These are phyloP conservation scores for Nephrotoma guestfalica DNA, from an alignment of 2,888 invertebrate genomes.

Conservation along the genomic window DNA sequence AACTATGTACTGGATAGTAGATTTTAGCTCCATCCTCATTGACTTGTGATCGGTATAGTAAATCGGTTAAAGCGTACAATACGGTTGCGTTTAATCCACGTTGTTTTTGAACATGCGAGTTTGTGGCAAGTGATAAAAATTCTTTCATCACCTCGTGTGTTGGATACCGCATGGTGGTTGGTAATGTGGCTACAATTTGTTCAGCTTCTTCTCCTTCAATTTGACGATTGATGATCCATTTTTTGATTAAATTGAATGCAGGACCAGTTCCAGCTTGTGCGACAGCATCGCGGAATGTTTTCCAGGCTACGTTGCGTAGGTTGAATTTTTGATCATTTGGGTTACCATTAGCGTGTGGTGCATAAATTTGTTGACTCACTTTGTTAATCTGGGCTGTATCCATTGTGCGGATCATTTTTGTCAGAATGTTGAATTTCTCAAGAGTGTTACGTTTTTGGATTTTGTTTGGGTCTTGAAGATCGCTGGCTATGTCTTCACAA, in stretches of 20 bases:
- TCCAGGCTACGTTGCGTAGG: constrained; percentile 31
- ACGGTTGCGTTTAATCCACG: constrained; percentile 39
- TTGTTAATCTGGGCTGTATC: constrained; percentile 42
- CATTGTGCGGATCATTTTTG: constrained; percentile 44
- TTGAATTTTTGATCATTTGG: not conserved
- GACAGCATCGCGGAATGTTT: constrained; percentile 47
- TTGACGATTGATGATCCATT: constrained; percentile 42
- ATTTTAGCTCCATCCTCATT: constrained; percentile 40
- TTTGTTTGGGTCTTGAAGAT: constrained; percentile 40
- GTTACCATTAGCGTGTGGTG: not conserved
- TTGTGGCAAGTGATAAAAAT: constrained; percentile 33
- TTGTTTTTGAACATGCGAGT: constrained; percentile 38
- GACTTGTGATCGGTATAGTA: constrained; percentile 45
- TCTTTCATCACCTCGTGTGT: constrained; percentile 27
- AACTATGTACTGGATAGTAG: constrained; percentile 49
- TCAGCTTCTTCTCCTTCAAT: constrained; percentile 43
- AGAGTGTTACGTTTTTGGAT: constrained; percentile 42
- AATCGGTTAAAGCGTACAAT: constrained; percentile 41
- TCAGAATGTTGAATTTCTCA: constrained; percentile 45
- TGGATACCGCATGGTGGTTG: constrained; percentile 41
- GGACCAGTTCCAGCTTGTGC: constrained; percentile 54
- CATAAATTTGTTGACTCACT: constrained; percentile 25
- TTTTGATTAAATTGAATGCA: constrained; percentile 42
- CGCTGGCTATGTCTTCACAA: constrained; percentile 42
- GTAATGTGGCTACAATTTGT: constrained; percentile 38